Evolutionary conservation across 1,140 invertebrate species (phyloP), one percentile per base, ranked within the genome.

Genomic region (Paralvinella palmiformis): DNA sequence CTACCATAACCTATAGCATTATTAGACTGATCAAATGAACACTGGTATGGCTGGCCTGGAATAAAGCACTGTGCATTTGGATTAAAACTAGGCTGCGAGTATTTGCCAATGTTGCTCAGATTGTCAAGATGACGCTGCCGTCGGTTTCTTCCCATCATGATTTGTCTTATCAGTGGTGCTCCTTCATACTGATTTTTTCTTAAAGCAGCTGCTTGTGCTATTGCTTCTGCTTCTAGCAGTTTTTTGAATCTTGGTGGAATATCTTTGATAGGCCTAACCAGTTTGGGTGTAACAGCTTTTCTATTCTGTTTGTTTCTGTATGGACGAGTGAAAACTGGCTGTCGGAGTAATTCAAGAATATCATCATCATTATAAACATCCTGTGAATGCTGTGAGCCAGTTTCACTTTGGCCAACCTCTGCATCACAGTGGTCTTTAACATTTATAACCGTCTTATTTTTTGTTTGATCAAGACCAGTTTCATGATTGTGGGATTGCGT

Each of bases 211-310:
- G 35, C 20, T 24, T 60, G 36, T 15, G 24, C 33, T 5, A 33
- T 37, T 7, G 36, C 22, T 15, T 24, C 58, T 5, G 58, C 58
- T 22, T 41, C 37, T 1, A 60, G 36, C 24, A 60, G 24, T 33
- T 60, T 60, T 20, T 60, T 41, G 24, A 60, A 60, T 13, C 58
- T 32, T 6, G 58, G 58, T 22, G 58, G 58, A 45, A 60, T 60
- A 20, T 45, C 58, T 33, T 60, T 60, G 33, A 60, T n/a, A 6
- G 35, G 58, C 10, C 22, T 24, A 1, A 60, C 35, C 33, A 45
- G 41, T 24, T 60, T 60, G 7, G 41, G 35, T 22, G 58, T 20
- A 41, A 10, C n/a, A 41, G 10, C 37, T n/a, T n/a, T n/a, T 41
- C 37, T 10, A n/a, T 41, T 41, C 10, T n/a, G 10, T n/a, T 41